Evolutionary conservation across 2,797 vertebrate species (phyloP).

Genomic region (Arctocebus calabarensis): DNA sequence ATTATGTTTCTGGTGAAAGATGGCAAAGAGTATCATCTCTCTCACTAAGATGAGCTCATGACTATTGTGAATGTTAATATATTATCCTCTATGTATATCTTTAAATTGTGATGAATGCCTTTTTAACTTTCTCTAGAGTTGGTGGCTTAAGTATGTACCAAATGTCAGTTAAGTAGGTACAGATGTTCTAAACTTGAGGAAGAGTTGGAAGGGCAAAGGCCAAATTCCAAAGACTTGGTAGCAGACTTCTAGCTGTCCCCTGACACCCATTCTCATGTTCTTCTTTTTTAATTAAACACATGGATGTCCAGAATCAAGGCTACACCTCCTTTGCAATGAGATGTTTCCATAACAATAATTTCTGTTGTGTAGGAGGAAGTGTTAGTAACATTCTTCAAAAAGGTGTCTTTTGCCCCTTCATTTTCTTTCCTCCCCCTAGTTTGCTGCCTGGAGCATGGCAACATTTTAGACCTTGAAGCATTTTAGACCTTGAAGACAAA

Average conservation of each 20-base stretch:
- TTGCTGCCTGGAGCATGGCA: neutral
- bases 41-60: conserved; percentile 19
- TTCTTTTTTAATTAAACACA: conserved; percentile 4
- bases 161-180: conserved; percentile 40
- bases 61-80: conserved; percentile 18
- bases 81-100: conserved; percentile 38
- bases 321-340: neutral
- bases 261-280: neutral
- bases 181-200: conserved; percentile 58
- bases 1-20: conserved; percentile 37
- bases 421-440: neutral
- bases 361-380: neutral
- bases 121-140: neutral
- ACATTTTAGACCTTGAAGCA: neutral
- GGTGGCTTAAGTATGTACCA: neutral
- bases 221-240: neutral
- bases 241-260: conserved; percentile 36
- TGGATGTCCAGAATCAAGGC: neutral
- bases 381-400: neutral
- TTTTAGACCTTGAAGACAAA: neutral
- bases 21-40: neutral
- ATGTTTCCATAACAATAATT: neutral
- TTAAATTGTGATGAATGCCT: conserved; percentile 23
- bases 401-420: neutral
- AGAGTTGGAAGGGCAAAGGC: neutral